Conservation (phyloP, 2,113 vertebrate species). For the Nycticorax nycticorax region DNA sequence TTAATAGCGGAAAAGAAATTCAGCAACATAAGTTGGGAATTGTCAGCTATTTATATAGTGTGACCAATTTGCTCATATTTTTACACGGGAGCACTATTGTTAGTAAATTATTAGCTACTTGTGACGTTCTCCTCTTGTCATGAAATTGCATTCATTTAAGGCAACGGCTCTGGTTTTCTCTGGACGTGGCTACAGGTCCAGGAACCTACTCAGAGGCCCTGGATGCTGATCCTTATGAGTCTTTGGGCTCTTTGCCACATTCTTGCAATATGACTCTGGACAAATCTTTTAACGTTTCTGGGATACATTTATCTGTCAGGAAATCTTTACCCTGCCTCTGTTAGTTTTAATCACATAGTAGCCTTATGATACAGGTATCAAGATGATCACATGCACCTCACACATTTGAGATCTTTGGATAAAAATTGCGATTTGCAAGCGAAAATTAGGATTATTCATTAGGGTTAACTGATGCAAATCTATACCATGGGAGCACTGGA, state of each 20-base stretch:
- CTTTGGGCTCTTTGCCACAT: not conserved
- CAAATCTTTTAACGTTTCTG: not conserved
- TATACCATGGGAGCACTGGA: not conserved
- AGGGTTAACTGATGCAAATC: not conserved
- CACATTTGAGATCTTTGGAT: not conserved
- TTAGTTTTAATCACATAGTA: not conserved
- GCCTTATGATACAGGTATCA: not conserved
- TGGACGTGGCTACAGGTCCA: not conserved
- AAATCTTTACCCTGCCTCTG: not conserved
- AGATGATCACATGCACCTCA: not conserved
- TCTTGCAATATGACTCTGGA: not conserved
- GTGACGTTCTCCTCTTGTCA: not conserved
- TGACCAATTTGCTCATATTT: not conserved
- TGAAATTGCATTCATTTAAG: not conserved
- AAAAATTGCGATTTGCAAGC: not conserved
- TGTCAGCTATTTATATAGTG: not conserved
- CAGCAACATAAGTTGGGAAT: not conserved
- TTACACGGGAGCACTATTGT: not conserved
- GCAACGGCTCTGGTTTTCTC: not conserved
- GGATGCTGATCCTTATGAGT: not conserved
- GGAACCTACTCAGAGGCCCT: not conserved
- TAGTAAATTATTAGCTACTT: not conserved
- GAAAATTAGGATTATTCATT: not conserved
- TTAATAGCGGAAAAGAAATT: not conserved
- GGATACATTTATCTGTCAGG: not conserved